Percentiles rank a stretch among this genome's conserved stretches.
These are phyloP conservation scores for Keiferia lycopersicella DNA, from an alignment of 2,888 invertebrate genomes.

Conservation along the genomic window DNA sequence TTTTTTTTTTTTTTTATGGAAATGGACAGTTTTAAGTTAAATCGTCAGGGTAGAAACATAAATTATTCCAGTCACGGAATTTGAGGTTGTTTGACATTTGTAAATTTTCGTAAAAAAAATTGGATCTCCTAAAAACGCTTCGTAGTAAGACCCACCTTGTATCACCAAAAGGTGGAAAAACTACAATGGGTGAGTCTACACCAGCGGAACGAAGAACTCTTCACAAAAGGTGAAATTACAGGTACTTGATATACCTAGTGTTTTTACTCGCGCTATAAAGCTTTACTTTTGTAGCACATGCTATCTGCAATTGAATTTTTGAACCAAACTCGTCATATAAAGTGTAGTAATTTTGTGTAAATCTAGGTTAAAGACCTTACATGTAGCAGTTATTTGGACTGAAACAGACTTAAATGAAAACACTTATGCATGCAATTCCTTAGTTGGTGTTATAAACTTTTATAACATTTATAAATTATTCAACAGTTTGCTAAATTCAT, in stretches of 20 bases:
- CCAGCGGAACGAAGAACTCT: slow-evolving; percentile 42
- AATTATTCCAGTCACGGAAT: no score
- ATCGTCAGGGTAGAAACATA: no score
- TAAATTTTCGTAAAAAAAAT: no score
- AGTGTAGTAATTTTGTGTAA: neutral
- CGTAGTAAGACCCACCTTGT: slow-evolving; percentile 24
- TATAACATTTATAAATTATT: slow-evolving; percentile 1
- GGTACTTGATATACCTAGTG: no score
- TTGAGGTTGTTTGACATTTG: no score
- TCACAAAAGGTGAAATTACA: slow-evolving; percentile 52
- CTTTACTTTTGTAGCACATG: slow-evolving; percentile 24
- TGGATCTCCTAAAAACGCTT: no score
- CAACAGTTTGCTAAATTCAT: slow-evolving; percentile 9
- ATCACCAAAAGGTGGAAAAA: slow-evolving; percentile 22
- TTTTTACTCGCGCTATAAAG: no score
- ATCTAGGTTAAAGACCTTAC: neutral
- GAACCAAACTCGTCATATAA: neutral
- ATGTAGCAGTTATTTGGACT: neutral
- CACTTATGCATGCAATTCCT: neutral
- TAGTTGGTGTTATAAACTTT: slow-evolving; percentile 15
- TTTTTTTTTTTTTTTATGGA: no score
- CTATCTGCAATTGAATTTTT: slow-evolving; percentile 2
- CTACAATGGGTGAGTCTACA: slow-evolving; percentile 31
- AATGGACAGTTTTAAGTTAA: no score
- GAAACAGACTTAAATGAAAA: neutral